Base-by-base conservation (phyloP, 2,888 invertebrate species). In the Acrocera orbiculus region DNA sequence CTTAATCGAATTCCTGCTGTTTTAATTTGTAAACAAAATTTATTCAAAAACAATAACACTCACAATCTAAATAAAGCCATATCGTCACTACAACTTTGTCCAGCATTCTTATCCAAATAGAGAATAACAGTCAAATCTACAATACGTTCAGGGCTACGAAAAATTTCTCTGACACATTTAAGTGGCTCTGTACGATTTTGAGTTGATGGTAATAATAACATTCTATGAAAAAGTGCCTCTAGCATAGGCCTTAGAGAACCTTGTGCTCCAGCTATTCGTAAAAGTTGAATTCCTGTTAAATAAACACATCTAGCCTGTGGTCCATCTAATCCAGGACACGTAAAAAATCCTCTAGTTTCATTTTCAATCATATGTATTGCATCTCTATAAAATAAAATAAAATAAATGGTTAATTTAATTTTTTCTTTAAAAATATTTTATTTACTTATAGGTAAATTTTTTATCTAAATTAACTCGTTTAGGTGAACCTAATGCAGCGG, bases 191-290 rank as follows among this genome's bases (percentile, higher is more conserved):
- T 68, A 26, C 92, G 68, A 53, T 87, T 85, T 26, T 76, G 69
- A 1, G 83, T 76, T 1, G 85, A 80, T 11, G 92, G 89, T 57
- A 90, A 76, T 0, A 92, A 65, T 4, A 92, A 61, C 79, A 92
- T 87, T 35, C 92, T 69, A 57, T 93, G 92, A 53, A 92, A 92
- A 2, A 93, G 65, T 0, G 92, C 89, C 54, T 92, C 92, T 27
- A 93, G 61, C 26, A 92, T 90, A 7, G 92, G 89, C 10, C 92
- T 69, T 29, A 93, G 61, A n/a, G 77, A 76, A 1, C 82, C 75
- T 16, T 86, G 80, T 23, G 81, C 76, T 0, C 92, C 93, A 1
- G 92, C 86, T 24, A 92, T 63, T 10, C 89, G 70, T 2, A 92
- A 78, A 35, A 93, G 63, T 52, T 90, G 85, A 34, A 83, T 82